Base-by-base conservation (phyloP, 2,797 vertebrate species). In the Pangasius mekongensis region DNA sequence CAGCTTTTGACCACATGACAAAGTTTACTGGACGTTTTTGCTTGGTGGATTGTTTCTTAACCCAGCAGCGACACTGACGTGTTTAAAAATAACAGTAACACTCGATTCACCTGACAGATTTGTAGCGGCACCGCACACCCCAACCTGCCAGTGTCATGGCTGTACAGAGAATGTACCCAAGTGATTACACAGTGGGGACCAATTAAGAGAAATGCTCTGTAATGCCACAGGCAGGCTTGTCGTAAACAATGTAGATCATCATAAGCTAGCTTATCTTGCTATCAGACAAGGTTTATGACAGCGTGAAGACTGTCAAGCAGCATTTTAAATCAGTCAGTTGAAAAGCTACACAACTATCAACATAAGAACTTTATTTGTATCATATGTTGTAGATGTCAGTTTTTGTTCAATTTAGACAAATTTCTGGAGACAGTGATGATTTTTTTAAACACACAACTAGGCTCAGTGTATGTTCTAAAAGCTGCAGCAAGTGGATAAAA, bases 141-240 rank as follows among this genome's bases (percentile, higher is more conserved):
- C 33, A n/a, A 49, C 73, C 73, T 76, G 43, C 43, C 33, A 60
- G 33, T 82, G 86, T 88, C 87, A 89, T 83, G 73, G 87, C 89
- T 74, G 78, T 91, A 90, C 83, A 86, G 49, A 91, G 74, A 84
- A 54, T 87, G 84, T 62, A 85, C 83, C 89, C 60, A 54, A 80
- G 73, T 66, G 83, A 85, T 89, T 83, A 85, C 56, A 73, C 64
- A 85, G n/a, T 71, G 91, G 84, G 90, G 78, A 82, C 88, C 66
- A 91, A 88, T 84, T 16, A 84, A 84, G 43, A 91, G 86, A 90
- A 90, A 91, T 76, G 60, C 39, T 66, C 78, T 83, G 69, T 62
- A 87, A 49, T 62, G 80, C 18, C 56, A n/a, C 74, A 81, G 66
- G 43, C 85, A 86, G 74, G 24, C n/a, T 83, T 83, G 54, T 20